Percentiles rank a stretch among this genome's conserved stretches.
Evolutionary conservation across 2,797 vertebrate species (phyloP).

Genomic region (Oryzias dopingdopingensis): DNA sequence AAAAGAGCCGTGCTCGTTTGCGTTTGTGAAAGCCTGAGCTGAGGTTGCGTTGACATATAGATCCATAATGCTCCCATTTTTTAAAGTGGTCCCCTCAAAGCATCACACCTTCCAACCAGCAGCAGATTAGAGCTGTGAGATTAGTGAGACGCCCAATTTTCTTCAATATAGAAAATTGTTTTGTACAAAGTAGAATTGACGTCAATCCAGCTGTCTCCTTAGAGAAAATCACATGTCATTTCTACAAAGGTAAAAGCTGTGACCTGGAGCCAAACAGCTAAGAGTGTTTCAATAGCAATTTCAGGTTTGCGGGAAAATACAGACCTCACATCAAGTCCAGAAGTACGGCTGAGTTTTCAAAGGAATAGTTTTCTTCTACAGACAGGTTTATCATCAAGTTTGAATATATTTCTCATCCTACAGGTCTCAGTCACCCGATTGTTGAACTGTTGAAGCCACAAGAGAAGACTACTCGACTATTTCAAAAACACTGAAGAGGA

Average conservation of each 20-base stretch:
- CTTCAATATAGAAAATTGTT: slow-evolving; percentile 60
- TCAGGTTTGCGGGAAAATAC: slow-evolving; percentile 16
- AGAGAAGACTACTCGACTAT: too few relatives aligned
- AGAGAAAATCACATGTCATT: slow-evolving; percentile 50
- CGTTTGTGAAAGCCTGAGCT: slow-evolving; percentile 65
- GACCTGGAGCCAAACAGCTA: slow-evolving; percentile 30
- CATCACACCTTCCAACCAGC: slow-evolving; percentile 24
- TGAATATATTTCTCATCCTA: too few relatives aligned
- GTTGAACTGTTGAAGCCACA: too few relatives aligned
- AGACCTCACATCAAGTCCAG: slow-evolving; percentile 7
- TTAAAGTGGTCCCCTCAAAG: slow-evolving; percentile 48
- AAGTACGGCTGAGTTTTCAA: slow-evolving; percentile 15
- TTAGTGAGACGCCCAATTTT: slow-evolving; percentile 52
- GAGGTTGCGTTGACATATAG: slow-evolving; percentile 64
- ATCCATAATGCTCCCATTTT: slow-evolving; percentile 60
- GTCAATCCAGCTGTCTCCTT: slow-evolving; percentile 43
- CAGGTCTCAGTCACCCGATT: too few relatives aligned
- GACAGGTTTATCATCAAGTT: too few relatives aligned
- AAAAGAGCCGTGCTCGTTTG: slow-evolving; percentile 63
- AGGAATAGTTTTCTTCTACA: neutral
- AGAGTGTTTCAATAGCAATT: slow-evolving; percentile 42
- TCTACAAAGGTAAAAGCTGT: slow-evolving; percentile 45
- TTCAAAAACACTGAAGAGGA: too few relatives aligned
- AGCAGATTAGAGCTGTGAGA: slow-evolving; percentile 38
- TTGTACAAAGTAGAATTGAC: slow-evolving; percentile 48